A percentile compares a stretch with the other conserved stretches of the same genome.
Evolutionary conservation across 2,888 invertebrate genomes (phyloP).

Genomic region (Drosophila falleni): DNA sequence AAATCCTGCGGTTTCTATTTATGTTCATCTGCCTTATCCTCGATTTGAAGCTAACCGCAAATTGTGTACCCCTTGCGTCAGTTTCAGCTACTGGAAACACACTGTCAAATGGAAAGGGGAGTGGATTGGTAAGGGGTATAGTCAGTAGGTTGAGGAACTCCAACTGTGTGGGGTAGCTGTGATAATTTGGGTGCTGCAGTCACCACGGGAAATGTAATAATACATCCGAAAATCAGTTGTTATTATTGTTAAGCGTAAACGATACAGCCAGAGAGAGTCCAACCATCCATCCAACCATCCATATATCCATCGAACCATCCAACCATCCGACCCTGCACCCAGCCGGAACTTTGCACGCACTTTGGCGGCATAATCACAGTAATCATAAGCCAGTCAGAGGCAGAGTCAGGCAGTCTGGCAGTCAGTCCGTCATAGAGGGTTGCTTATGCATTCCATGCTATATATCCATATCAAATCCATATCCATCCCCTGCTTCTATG

Average conservation of each 20-base stretch:
- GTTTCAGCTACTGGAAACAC: not conserved
- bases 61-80: constrained; percentile 19
- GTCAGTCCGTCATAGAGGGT: constrained; percentile 40
- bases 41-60: constrained; percentile 40
- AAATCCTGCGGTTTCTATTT: constrained; percentile 46
- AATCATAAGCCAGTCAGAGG: constrained; percentile 67
- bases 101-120: not conserved
- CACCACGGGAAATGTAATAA: constrained; percentile 79
- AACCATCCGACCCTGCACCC: constrained; percentile 19
- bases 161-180: constrained; percentile 72
- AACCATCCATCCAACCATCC: constrained; percentile 27
- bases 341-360: constrained; percentile 54
- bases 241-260: constrained; percentile 80
- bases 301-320: constrained; percentile 26
- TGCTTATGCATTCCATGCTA: constrained; percentile 34
- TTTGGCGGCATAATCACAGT: constrained; percentile 72
- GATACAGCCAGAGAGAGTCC: constrained; percentile 49
- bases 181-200: constrained; percentile 77
- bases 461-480: constrained; percentile 17
- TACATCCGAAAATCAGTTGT: constrained; percentile 82
- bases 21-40: not conserved
- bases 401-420: constrained; percentile 23
- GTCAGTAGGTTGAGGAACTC: constrained; percentile 35
- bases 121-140: not conserved
- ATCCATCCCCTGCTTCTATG: constrained; percentile 7